Conservation (phyloP, 1,140 invertebrate species). For the Bathynomus jamesi region DNA sequence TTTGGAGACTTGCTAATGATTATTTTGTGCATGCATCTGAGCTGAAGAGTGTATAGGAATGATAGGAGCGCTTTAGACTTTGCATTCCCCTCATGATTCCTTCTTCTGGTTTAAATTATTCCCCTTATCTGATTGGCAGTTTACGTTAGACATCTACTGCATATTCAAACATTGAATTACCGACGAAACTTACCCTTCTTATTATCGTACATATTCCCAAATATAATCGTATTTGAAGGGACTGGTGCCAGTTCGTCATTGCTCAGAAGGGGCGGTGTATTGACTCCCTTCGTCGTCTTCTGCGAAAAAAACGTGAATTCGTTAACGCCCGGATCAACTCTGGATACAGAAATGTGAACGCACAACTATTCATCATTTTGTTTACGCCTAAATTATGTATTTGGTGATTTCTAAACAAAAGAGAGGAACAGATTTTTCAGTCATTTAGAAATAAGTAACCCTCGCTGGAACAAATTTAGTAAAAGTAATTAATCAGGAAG, state of each 20-base stretch:
- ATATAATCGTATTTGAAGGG: constrained; percentile 30
- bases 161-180: background rate
- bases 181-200: constrained; percentile 25
- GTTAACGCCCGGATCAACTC: too few relatives aligned
- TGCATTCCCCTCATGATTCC: background rate
- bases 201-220: constrained; percentile 33
- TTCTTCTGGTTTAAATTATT: background rate
- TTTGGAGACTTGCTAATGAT: background rate
- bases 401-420: too few relatives aligned
- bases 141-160: background rate
- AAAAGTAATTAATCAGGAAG: background rate
- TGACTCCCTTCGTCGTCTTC: constrained; percentile 17
- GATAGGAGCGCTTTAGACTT: background rate
- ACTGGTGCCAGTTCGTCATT: constrained; percentile 29
- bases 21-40: background rate
- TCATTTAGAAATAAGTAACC: background rate
- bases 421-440: too few relatives aligned
- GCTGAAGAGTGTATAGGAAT: background rate
- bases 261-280: constrained; percentile 26
- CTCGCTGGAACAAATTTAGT: background rate
- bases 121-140: background rate
- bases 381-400: too few relatives aligned
- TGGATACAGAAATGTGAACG: too few relatives aligned
- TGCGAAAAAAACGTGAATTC: background rate
- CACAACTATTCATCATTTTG: too few relatives aligned